These are phyloP conservation scores for Calameuta filiformis DNA, from an alignment of 2,888 invertebrate genomes.

Conservation along the genomic window DNA sequence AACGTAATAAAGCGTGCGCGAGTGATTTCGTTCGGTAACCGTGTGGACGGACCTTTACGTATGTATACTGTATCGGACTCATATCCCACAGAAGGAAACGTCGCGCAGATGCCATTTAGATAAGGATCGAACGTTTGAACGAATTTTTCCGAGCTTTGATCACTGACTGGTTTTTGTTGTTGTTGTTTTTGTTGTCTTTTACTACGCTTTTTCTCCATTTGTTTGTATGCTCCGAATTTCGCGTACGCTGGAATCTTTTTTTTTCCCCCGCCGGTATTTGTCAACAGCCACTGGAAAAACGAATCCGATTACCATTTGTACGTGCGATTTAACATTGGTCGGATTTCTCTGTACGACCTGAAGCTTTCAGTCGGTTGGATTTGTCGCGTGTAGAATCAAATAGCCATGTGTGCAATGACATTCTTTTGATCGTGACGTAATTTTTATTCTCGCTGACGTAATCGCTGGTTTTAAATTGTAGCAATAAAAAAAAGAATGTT, in stretches of 20 bases:
- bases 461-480: neutral
- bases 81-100: neutral
- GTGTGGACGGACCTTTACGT: neutral
- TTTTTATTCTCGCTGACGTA: accelerated
- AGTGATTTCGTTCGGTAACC: neutral
- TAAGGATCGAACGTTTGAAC: too few species aligned
- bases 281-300: neutral
- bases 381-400: neutral
- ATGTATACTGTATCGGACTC: neutral
- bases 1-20: neutral
- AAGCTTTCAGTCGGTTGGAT: neutral
- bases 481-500: too few species aligned
- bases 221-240: neutral
- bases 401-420: neutral
- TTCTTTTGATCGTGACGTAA: neutral
- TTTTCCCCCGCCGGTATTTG: too few species aligned
- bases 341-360: neutral
- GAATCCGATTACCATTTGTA: neutral
- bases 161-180: too few species aligned
- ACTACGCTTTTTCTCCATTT: too few species aligned
- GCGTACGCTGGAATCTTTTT: neutral
- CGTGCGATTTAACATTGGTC: neutral
- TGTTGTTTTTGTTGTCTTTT: too few species aligned
- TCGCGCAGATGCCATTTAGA: neutral
- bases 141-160: too few species aligned